Conservation (phyloP, 2,797 vertebrate genomes). For the Macropodus opercularis region DNA sequence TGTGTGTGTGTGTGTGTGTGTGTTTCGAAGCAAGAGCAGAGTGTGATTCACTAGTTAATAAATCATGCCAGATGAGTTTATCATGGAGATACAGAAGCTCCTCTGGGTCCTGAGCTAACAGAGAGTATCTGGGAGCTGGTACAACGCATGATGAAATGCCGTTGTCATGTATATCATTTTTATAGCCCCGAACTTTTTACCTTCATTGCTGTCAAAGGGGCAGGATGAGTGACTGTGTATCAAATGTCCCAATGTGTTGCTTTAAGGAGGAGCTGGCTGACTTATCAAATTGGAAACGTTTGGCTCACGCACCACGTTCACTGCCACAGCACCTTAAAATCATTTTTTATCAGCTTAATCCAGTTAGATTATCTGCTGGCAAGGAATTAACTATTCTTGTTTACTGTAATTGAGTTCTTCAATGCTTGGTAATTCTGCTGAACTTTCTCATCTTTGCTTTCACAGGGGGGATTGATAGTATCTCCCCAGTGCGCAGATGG, state of each 20-base stretch:
- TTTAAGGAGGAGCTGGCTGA: conserved; percentile 70
- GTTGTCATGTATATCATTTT: conserved; percentile 84
- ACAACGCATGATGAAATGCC: conserved; percentile 84
- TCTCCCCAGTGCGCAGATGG: conserved; percentile 69
- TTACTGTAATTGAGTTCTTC: conserved; percentile 78
- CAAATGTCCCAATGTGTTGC: conserved; percentile 66
- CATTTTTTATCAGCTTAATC: conserved; percentile 77
- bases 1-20: conserved; percentile 42
- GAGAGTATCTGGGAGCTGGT: conserved; percentile 81
- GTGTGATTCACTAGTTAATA: conserved; percentile 86
- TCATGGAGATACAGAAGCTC: conserved; percentile 85
- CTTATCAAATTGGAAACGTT: conserved; percentile 54
- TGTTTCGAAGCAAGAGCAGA: conserved; percentile 68
- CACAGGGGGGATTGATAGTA: conserved; percentile 72
- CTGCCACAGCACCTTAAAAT: conserved; percentile 70
- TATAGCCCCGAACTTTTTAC: conserved; percentile 81
- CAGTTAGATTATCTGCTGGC: conserved; percentile 77
- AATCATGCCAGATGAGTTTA: conserved; percentile 90
- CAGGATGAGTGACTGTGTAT: conserved; percentile 77
- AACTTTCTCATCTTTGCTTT: conserved; percentile 76
- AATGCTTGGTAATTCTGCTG: conserved; percentile 62
- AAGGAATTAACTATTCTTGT: conserved; percentile 79
- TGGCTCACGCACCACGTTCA: conserved; percentile 40
- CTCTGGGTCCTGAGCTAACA: conserved; percentile 84
- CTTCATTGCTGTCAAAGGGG: conserved; percentile 76